Evolutionary conservation across 1,140 invertebrate genomes (phyloP).

Genomic region (Cheumatopsyche charites): DNA sequence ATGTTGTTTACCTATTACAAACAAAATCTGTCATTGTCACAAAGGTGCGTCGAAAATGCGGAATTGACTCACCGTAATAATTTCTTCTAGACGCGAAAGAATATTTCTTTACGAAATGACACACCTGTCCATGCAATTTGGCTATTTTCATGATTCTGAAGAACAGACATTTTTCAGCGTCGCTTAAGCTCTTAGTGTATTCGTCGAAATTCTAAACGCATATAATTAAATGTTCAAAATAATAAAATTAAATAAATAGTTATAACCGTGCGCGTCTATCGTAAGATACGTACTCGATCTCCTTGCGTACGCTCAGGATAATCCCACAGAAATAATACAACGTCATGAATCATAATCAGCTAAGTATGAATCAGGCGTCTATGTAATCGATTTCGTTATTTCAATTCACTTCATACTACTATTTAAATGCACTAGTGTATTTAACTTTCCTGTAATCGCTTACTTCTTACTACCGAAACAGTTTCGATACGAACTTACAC

Average conservation of each 20-base stretch:
- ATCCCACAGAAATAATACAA: constrained; percentile 58
- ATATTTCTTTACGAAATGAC: constrained; percentile 42
- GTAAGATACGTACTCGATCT: no score
- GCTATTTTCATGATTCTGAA: constrained; percentile 41
- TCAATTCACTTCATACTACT: no score
- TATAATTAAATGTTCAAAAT: neutral
- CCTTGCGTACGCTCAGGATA: constrained; percentile 49
- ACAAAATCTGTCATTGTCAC: neutral
- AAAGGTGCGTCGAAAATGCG: neutral
- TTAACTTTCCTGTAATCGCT: no score
- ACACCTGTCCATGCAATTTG: constrained; percentile 40
- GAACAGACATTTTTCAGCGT: constrained; percentile 40
- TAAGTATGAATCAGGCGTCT: no score
- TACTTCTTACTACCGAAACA: no score
- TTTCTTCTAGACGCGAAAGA: constrained; percentile 36
- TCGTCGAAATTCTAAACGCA: constrained; percentile 42
- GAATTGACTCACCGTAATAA: constrained; percentile 17
- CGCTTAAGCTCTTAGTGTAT: constrained; percentile 23
- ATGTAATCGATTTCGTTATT: no score
- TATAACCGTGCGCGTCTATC: no score
- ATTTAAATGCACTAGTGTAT: no score
- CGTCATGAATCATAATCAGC: constrained; percentile 57
- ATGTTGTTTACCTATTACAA: constrained; percentile 34
- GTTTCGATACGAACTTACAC: no score
- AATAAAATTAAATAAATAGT: no score